These are phyloP conservation scores for Galaxias olidus DNA, from an alignment of 2,797 vertebrate species.

Conservation along the genomic window DNA sequence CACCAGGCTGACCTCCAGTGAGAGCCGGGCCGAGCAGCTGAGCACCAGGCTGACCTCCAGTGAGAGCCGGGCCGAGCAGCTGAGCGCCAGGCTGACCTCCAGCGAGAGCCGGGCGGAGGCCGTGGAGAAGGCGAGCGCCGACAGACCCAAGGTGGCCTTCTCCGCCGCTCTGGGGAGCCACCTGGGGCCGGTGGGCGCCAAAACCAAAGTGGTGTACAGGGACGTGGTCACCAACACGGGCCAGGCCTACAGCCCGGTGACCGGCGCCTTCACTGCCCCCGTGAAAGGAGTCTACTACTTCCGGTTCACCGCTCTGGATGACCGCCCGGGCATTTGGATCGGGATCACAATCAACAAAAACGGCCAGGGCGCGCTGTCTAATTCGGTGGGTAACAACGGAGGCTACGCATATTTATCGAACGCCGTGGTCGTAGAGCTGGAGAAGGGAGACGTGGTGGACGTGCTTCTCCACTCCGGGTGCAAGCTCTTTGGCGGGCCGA, in stretches of 20 bases:
- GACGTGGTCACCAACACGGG: neutral
- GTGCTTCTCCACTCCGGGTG: neutral
- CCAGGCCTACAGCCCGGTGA: neutral
- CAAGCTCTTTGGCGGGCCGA: neutral
- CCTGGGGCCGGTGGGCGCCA: neutral
- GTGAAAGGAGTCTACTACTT: neutral
- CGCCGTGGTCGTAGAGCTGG: neutral
- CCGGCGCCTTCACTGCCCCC: constrained; percentile 4
- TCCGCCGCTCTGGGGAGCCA: neutral
- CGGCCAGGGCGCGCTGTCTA: neutral
- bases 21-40: too few relatives aligned
- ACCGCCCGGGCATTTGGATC: neutral
- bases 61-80: neutral
- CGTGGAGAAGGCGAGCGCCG: neutral
- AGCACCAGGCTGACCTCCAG: too few relatives aligned
- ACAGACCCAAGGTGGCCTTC: constrained; percentile 5
- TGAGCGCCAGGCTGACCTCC: too few relatives aligned
- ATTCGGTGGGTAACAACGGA: neutral
- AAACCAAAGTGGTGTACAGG: neutral
- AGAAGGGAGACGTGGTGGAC: neutral
- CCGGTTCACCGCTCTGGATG: constrained; percentile 5
- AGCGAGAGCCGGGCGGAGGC: neutral
- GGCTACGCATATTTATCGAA: neutral
- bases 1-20: too few relatives aligned
- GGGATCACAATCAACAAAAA: neutral